These are phyloP conservation scores for Charaxes varanes DNA, from an alignment of 1,140 invertebrate species.

Conservation along the genomic window DNA sequence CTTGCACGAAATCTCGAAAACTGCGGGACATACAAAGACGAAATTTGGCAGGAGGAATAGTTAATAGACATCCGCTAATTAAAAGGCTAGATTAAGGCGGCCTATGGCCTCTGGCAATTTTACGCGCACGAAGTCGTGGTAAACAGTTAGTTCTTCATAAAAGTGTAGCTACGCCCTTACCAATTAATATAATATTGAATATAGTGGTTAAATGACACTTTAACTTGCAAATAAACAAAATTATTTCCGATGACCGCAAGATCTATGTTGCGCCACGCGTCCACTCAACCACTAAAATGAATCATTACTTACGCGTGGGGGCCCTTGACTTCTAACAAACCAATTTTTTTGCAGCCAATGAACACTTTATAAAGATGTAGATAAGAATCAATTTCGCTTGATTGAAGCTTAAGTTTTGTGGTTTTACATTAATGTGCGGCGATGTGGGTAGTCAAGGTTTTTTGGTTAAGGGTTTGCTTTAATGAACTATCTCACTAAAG, in stretches of 20 bases:
- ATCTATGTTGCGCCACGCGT: constrained; percentile 16
- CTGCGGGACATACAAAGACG: too few relatives aligned
- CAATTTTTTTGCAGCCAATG: neutral
- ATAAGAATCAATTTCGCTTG: neutral
- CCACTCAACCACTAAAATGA: constrained; percentile 7
- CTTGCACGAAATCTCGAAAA: too few relatives aligned
- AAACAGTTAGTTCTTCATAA: too few relatives aligned
- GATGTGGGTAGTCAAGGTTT: neutral
- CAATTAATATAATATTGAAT: too few relatives aligned
- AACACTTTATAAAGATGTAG: neutral
- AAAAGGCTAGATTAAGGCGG: too few relatives aligned
- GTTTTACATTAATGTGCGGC: neutral
- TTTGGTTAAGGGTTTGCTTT: neutral
- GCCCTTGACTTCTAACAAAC: neutral
- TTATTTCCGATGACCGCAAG: constrained; percentile 14
- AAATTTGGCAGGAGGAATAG: too few relatives aligned
- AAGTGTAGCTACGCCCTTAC: too few relatives aligned
- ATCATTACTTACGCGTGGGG: constrained; percentile 10
- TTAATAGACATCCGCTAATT: too few relatives aligned
- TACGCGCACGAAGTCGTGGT: too few relatives aligned
- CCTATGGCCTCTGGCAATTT: too few relatives aligned
- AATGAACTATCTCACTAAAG: neutral
- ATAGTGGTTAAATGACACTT: too few relatives aligned
- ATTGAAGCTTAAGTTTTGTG: neutral
- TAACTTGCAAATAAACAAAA: constrained; percentile 4